Evolutionary conservation across 2,888 invertebrate species (phyloP), one percentile per base, ranked within the genome.

Genomic region (Nephrocerus scutellatus): DNA sequence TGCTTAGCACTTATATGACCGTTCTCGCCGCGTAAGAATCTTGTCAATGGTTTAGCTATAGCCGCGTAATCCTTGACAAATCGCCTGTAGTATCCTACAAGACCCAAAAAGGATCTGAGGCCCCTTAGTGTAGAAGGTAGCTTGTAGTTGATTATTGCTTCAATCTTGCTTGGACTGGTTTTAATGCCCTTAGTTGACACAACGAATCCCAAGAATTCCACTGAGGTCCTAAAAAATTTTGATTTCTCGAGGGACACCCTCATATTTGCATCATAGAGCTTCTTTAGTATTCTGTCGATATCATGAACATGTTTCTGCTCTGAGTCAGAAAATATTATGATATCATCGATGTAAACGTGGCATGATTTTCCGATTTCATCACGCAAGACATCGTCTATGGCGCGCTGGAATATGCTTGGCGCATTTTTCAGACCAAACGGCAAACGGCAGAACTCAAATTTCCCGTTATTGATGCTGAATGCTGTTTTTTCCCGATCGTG

Each of bases 131-230:
- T 33, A 12, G 19, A 19, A 8, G 41, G 41, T 10, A 20, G 15
- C 12, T 30, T 22, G n/a, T 41, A 39, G 28, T 30, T 37, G n/a
- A 37, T 19, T 28, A 39, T 45, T 13, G 30, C 22, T 10, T 37
- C 19, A 9, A 40, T 30, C 19, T 36, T 39, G 30, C 32, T 36
- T n/a, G n/a, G n/a, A n/a, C n/a, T n/a, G 7, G 37, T 40, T 37
- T 13, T 43, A 10, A 43, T 36, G n/a, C 42, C 55, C 1, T 52
- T 50, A 10, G 38, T 42, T 3, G 47, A 50, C 15, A 50, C 42
- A 6, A 59, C 33, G 32, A 59, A 60, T 5, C 62, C 61, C 14
- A 66, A 45, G 38, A 52, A 63, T 21, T 52, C 49, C 2, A 62
- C 52, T 32, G 50, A 46, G 15, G 51, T 51, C 24, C 38, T 40